Conservation (phyloP, 2,888 invertebrate genomes). For the Sericinus montela region DNA sequence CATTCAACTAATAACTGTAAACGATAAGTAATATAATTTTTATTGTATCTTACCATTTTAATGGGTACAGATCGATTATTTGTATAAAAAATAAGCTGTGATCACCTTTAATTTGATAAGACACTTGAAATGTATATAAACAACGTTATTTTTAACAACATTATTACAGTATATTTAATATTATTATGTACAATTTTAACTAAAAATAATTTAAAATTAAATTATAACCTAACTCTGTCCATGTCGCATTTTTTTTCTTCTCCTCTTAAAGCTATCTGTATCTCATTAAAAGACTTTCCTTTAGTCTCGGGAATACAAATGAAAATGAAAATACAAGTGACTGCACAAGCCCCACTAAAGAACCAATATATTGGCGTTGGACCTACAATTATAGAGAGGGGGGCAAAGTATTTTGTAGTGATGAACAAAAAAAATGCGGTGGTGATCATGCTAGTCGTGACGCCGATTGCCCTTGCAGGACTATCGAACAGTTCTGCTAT, state of each 20-base stretch:
- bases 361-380: conserved; percentile 41
- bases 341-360: conserved; percentile 32
- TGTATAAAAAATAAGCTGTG: too few species aligned
- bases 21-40: too few species aligned
- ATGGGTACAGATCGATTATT: too few species aligned
- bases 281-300: conserved; percentile 34
- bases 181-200: too few species aligned
- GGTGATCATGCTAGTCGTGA: conserved; percentile 27
- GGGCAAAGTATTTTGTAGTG: conserved; percentile 40
- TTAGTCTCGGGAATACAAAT: conserved; percentile 41
- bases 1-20: too few species aligned
- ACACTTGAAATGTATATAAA: too few species aligned
- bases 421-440: conserved; percentile 32
- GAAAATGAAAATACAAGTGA: conserved; percentile 31
- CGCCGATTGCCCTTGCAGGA: conserved; percentile 37
- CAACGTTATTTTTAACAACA: too few species aligned
- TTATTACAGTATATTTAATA: too few species aligned
- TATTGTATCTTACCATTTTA: too few species aligned
- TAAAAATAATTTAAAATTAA: too few species aligned
- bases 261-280: conserved; percentile 39
- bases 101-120: too few species aligned
- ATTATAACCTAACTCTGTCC: too few species aligned
- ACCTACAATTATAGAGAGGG: conserved; percentile 34
- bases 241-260: background rate
- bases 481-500: conserved; percentile 49